Percentiles rank a stretch among this genome's conserved stretches.
These are phyloP conservation scores for Neocloeon triangulifer DNA, from an alignment of 1,140 invertebrate genomes.

Conservation along the genomic window DNA sequence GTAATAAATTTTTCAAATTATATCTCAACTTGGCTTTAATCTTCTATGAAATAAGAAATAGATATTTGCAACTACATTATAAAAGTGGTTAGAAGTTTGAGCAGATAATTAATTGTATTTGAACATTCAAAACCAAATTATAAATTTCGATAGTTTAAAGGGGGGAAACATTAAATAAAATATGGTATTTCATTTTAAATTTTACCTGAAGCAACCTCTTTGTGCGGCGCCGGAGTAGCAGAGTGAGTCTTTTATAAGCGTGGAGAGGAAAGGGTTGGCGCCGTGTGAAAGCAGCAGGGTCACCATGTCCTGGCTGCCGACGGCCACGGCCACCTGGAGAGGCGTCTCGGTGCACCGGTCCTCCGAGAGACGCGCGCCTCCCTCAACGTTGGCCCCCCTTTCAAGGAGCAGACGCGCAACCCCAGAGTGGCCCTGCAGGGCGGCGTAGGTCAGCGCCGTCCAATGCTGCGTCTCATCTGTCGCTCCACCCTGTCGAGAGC, in stretches of 20 bases:
- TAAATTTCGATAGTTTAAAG: no score
- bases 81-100: no score
- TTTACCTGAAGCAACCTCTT: slow-evolving; percentile 51
- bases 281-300: slow-evolving; percentile 55
- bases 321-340: slow-evolving; percentile 58
- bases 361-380: slow-evolving; percentile 52
- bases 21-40: no score
- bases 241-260: slow-evolving; percentile 53
- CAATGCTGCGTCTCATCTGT: slow-evolving; percentile 54
- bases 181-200: not conserved
- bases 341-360: slow-evolving; percentile 71
- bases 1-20: no score
- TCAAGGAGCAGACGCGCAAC: slow-evolving; percentile 37
- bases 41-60: no score
- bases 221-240: slow-evolving; percentile 68
- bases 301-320: slow-evolving; percentile 59
- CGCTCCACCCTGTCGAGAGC: slow-evolving; percentile 16
- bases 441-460: slow-evolving; percentile 50
- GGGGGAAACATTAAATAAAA: no score
- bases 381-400: slow-evolving; percentile 62
- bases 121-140: no score
- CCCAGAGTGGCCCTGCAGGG: slow-evolving; percentile 24
- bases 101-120: no score
- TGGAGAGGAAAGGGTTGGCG: slow-evolving; percentile 67
- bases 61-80: no score